Conservation (phyloP, 2,113 vertebrate genomes). For the Daphoenositta chrysoptera region DNA sequence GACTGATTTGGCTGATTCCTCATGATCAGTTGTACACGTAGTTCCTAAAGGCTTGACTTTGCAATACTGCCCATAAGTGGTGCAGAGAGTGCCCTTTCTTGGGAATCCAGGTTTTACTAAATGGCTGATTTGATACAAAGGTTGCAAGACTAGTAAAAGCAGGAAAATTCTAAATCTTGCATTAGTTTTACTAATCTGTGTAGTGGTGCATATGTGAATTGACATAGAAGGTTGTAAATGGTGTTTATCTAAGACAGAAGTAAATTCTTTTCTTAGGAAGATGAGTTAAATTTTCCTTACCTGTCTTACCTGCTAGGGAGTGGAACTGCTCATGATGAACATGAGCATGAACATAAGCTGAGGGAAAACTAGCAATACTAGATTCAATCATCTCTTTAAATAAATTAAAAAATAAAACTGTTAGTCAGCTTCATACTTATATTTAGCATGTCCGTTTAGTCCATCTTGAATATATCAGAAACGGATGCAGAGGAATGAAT, state of each 20-base stretch:
- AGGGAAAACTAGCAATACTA: not conserved
- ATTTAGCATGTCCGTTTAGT: not conserved
- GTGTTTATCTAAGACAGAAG: not conserved
- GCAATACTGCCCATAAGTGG: rapidly evolving
- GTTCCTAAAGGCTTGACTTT: not conserved
- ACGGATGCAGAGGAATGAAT: not conserved
- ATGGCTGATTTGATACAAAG: not conserved
- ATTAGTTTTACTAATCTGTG: not conserved
- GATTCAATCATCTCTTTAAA: not conserved
- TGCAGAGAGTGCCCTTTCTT: not conserved
- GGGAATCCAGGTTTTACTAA: not conserved
- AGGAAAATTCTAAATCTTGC: not conserved
- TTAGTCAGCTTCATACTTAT: not conserved
- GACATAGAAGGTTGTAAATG: not conserved
- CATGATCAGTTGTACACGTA: rapidly evolving
- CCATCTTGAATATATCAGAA: not conserved
- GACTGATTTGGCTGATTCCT: not conserved
- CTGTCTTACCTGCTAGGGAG: not conserved
- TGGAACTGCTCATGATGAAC: not conserved
- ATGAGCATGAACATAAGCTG: not conserved
- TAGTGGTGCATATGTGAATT: not conserved
- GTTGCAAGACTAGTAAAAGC: not conserved
- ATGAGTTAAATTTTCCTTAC: not conserved
- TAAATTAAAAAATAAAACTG: not conserved
- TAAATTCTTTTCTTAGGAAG: not conserved